Evolutionary conservation across 2,113 vertebrate genomes (phyloP), one percentile per base, ranked within the genome.

Genomic region (Neoarius graeffei): DNA sequence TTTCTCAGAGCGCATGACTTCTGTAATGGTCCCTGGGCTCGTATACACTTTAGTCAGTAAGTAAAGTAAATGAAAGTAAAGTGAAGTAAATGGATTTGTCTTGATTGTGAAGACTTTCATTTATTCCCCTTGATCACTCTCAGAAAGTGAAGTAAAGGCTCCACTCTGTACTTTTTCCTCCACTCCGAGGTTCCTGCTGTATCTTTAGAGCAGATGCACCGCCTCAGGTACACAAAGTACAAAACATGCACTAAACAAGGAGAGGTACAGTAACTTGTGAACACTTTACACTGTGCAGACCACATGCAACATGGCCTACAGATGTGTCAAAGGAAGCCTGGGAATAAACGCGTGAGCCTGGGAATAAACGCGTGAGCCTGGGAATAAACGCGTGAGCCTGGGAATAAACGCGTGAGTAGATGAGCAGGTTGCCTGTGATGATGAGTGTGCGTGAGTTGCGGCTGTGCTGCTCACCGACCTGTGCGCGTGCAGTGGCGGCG

Each of bases 401-500:
- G 35, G 35, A 42, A 42, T 42, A 3, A 42, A 14, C 9, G 56
- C 42, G 7, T 56, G 54, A 9, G 5, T 54, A 54, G 60, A 4
- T 25, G 11, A 50, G 19, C 11, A 13, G 13, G 20, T 11, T 25
- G 50, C 1, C 19, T 42, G 42, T 8, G 1, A 9, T 27, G 1
- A 30, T 57, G 10, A 9, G 27, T 17, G 20, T 20, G 54, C 2
- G 14, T 27, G 15, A 13, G 14, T 6, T 25, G 0, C 9, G 76
- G 6, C 2, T 81, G 0, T 23, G 57, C 57, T 60, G 30, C 9
- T 82, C 57, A 97, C 98, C 95, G 95, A 98, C 98, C 98, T 98
- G 97, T 96, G 91, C 98, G 95, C n/a, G 96, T 95, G 89, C 96
- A 93, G 93, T 98, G 97, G 5, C 97, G 94, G 91, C 98, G 95